A percentile compares a stretch with the other conserved stretches of the same genome.
Conservation (phyloP, 2,888 invertebrate genomes). For the Electrophaes corylata region DNA sequence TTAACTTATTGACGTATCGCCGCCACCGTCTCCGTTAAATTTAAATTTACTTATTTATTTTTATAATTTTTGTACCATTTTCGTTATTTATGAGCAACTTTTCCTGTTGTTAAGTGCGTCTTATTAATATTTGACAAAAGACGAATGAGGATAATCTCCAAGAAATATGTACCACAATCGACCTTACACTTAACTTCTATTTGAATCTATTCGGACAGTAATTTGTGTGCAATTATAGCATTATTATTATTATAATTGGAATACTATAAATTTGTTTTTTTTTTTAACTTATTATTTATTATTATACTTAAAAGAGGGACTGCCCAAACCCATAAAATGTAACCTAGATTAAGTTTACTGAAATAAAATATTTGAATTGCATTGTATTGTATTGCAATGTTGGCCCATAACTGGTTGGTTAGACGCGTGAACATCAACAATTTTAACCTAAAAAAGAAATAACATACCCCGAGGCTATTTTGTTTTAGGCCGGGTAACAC, state of each 20-base stretch:
- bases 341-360: no score
- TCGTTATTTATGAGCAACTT: neutral
- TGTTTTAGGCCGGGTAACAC: no score
- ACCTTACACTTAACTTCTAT: conserved; percentile 3
- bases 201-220: neutral
- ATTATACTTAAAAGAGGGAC: no score
- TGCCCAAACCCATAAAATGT: no score
- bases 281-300: neutral
- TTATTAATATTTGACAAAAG: conserved; percentile 16
- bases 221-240: conserved; percentile 5
- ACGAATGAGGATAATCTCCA: conserved; percentile 2
- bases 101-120: conserved; percentile 6
- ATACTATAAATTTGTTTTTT: neutral
- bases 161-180: conserved; percentile 2
- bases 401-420: no score
- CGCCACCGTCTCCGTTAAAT: no score
- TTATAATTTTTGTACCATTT: neutral
- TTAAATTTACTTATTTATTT: neutral
- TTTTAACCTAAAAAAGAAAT: no score
- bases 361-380: no score
- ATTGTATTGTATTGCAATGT: no score
- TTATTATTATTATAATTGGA: neutral
- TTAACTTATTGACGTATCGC: neutral
- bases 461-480: no score
- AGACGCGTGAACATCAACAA: no score